Base-by-base conservation (phyloP, 2,113 vertebrate species). In the Scomber scombrus region DNA sequence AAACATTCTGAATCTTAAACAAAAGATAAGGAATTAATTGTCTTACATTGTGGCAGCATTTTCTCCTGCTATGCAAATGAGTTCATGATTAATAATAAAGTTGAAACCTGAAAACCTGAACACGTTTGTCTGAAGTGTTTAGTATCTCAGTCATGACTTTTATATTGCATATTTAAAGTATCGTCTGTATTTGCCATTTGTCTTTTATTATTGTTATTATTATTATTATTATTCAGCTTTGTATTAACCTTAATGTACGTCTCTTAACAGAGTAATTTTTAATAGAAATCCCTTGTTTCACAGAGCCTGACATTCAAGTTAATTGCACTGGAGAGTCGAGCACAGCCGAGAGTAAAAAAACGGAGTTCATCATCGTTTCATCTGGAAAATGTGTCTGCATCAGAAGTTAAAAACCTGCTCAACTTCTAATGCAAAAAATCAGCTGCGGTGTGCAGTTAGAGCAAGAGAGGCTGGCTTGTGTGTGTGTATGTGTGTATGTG, bases 271-370 rank as follows among this genome's bases (percentile, higher is more conserved):
- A 57, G 45, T 40, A 6, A 15, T 52, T 47, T 60, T 29, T 11
- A 21, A 31, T 31, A 52, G 40, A 45, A 52, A 26, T 23, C 1
- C 1, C 1, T 14, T 49, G 47, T 29, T 69, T 68, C 10, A 71
- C 50, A 62, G 56, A 61, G 45, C 23, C 34, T 64, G 4, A 58
- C 63, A 47, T 74, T 61, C 15, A 1, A 66, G 62, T n/a, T 73
- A 63, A 14, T 57, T 43, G 23, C 43, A 69, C 78, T 80, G 64
- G 61, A 85, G 40, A 80, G 75, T 77, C 11, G 5, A 63, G 66
- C 46, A 51, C 60, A 72, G 63, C 31, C 58, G 46, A 71, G 75
- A 47, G 40, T 65, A 40, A 9, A 15, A 78, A 87, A 86, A 84
- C 6, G 12, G 11, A 5, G 12, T 21, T 43, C 2, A 11, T 81